These are phyloP conservation scores for Sprattus sprattus DNA, from an alignment of 2,113 vertebrate genomes.

Conservation along the genomic window DNA sequence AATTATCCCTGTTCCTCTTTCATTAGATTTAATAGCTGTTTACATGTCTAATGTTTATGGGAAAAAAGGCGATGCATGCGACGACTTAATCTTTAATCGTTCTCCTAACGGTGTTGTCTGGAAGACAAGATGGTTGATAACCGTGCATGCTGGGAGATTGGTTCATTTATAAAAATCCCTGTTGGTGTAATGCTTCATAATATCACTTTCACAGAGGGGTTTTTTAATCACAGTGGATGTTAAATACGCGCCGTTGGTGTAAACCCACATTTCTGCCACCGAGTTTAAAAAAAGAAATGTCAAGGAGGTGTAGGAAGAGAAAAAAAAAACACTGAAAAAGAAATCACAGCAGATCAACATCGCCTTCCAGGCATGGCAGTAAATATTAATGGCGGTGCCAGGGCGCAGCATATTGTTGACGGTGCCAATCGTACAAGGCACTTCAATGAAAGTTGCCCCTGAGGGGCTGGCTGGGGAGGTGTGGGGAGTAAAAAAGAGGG, in stretches of 20 bases:
- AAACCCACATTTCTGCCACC: not conserved
- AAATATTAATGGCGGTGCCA: slow-evolving; percentile 51
- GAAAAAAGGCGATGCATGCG: not conserved
- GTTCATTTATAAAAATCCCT: not conserved
- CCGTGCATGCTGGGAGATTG: not conserved
- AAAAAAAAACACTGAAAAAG: not conserved
- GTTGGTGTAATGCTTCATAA: slow-evolving; percentile 11
- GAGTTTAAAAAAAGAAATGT: slow-evolving; percentile 8
- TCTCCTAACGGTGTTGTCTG: not conserved
- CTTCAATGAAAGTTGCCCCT: slow-evolving; percentile 45
- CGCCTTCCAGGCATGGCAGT: slow-evolving; percentile 39
- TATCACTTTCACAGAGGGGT: not conserved
- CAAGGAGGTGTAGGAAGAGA: not conserved
- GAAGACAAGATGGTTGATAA: not conserved
- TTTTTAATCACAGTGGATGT: not conserved
- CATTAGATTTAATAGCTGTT: not conserved
- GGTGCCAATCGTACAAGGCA: slow-evolving; percentile 61
- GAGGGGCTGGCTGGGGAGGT: slow-evolving; percentile 37
- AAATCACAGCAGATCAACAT: slow-evolving; percentile 32
- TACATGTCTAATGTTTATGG: not conserved
- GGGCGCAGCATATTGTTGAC: slow-evolving; percentile 25
- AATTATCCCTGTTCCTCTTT: not conserved
- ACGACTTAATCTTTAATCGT: not conserved
- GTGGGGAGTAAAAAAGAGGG: not conserved
- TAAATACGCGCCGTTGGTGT: slow-evolving; percentile 24